Evolutionary conservation across 2,113 vertebrate species (phyloP).

Genomic region (Neotoma lepida): DNA sequence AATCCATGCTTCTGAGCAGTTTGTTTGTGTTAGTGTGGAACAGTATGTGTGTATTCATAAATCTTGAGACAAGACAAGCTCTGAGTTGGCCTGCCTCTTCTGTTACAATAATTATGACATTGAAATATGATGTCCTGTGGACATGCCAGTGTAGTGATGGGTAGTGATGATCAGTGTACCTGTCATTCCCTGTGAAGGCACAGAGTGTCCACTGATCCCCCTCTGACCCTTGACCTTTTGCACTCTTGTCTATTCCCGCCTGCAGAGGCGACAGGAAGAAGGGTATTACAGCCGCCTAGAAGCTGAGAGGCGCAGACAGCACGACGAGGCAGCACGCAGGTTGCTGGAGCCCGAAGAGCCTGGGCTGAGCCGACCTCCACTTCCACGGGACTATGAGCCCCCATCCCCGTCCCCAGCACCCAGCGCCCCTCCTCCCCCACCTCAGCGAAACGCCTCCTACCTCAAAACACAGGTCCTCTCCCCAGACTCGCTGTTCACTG

Average conservation of each 20-base stretch:
- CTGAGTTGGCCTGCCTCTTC: not conserved
- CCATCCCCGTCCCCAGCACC: conserved; percentile 85
- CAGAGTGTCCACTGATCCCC: not conserved
- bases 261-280: conserved; percentile 97
- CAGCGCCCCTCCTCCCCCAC: conserved; percentile 94
- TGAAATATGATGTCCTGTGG: not conserved
- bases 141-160: not conserved
- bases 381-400: conserved; percentile 96
- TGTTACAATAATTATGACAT: not conserved
- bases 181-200: not conserved
- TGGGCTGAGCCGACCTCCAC: conserved; percentile 98
- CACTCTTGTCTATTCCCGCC: conserved; percentile 79
- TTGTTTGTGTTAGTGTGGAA: fast-evolving
- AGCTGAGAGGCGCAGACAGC: conserved; percentile 96
- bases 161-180: not conserved
- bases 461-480: conserved; percentile 98
- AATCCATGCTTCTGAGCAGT: fast-evolving
- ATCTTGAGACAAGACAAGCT: not conserved
- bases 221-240: conserved; percentile 63
- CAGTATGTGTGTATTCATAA: fast-evolving
- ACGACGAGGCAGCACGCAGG: conserved; percentile 95
- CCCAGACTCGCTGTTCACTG: conserved; percentile 98
- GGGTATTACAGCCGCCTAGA: conserved; percentile 98
- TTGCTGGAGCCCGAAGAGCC: conserved; percentile 95
- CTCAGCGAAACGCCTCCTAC: conserved; percentile 98